A percentile compares a stretch with the other conserved stretches of the same genome.
These are phyloP conservation scores for Mimumesa dahlbomi DNA, from an alignment of 2,888 invertebrate species.

Conservation along the genomic window DNA sequence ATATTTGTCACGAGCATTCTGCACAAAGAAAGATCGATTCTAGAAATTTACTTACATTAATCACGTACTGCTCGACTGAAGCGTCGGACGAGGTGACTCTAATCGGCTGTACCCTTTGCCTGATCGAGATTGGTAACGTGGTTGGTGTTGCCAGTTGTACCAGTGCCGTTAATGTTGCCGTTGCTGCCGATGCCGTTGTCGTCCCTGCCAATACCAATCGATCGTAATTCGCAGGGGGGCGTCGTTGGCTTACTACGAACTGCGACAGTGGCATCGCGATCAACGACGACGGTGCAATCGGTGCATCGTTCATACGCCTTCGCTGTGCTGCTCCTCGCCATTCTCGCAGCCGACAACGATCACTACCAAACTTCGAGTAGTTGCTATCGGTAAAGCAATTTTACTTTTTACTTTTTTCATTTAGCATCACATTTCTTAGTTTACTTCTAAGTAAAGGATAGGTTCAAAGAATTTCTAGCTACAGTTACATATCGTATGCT, in stretches of 20 bases:
- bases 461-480: too few species aligned
- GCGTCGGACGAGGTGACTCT: slow-evolving; percentile 41
- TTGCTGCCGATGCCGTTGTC: slow-evolving; percentile 40
- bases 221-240: slow-evolving; percentile 58
- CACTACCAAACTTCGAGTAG: too few species aligned
- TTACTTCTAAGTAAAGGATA: too few species aligned
- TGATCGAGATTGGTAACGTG: slow-evolving; percentile 46
- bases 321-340: slow-evolving; percentile 38
- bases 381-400: too few species aligned
- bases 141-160: slow-evolving; percentile 34
- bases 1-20: too few species aligned
- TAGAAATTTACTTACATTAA: slow-evolving; percentile 58
- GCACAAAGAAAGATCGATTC: neutral
- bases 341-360: slow-evolving; percentile 33
- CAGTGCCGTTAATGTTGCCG: slow-evolving; percentile 22
- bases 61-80: slow-evolving; percentile 35
- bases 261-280: slow-evolving; percentile 54
- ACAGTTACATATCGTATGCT: too few species aligned
- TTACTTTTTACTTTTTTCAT: too few species aligned
- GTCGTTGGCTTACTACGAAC: slow-evolving; percentile 47
- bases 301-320: slow-evolving; percentile 38
- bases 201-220: slow-evolving; percentile 64
- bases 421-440: too few species aligned
- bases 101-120: slow-evolving; percentile 51
- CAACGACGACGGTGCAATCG: slow-evolving; percentile 44